Evolutionary conservation across 2,113 vertebrate species (phyloP), one percentile per base, ranked within the genome.

Genomic region (Haemorhous mexicanus): DNA sequence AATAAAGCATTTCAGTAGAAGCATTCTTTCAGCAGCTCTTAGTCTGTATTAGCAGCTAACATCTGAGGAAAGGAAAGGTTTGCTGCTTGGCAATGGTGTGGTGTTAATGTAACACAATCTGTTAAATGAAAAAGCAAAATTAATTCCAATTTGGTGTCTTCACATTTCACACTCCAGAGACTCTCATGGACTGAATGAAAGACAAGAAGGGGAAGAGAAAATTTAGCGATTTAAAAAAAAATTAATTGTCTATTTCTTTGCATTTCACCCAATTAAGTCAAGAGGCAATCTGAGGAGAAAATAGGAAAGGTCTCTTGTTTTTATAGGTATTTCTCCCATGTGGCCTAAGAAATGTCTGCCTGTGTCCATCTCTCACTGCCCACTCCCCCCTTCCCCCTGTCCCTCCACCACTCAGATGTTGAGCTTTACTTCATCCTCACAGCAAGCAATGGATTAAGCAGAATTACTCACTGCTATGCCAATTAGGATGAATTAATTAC

Each of bases 111-210:
- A 96, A 97, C 94, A 95, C 91, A 96, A 96, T 95, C 96, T 96
- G 95, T 96, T 96, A 97, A 97, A 97, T 77, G 93, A 95, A 95
- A 97, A 94, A 93, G 94, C 89, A 96, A 96, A 97, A 97, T 95
- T 96, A 96, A 97, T 96, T 97, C 95, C 94, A 96, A 93, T 96
- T 96, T 96, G 90, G 79, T 95, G 95, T 95, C 90, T 96, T 96
- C 95, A 96, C 85, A 96, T 96, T 97, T 97, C 95, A 97, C 94
- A 96, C 95, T 95, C 94, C 90, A 94, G 96, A 96, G 91, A 91
- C 92, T 96, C 91, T 95, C 88, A 93, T 1, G 87, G 87, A 91
- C 94, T 88, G 88, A 95, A 97, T 90, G 79, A 95, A 96, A 95
- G 90, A 94, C 85, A 95, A 89, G 81, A 66, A 87, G 53, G 35